Evolutionary conservation across 2,888 invertebrate genomes (phyloP).

Genomic region (Brenthis daphne): DNA sequence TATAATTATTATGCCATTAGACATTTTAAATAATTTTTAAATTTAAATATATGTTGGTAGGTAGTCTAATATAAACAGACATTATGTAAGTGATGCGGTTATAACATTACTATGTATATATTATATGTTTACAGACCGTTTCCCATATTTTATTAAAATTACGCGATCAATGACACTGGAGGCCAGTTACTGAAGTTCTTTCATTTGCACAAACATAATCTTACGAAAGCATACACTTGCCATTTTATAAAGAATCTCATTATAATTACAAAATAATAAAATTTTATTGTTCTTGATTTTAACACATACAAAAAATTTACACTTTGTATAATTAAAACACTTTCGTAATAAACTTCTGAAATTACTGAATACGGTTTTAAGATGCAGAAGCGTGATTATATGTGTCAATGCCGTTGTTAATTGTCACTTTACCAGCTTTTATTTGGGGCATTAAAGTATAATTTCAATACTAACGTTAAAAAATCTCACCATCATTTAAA

Average conservation of each 20-base stretch:
- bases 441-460: neutral
- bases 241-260: slow-evolving; percentile 25
- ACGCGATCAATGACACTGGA: neutral
- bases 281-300: slow-evolving; percentile 30
- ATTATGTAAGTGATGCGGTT: too few species aligned
- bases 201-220: neutral
- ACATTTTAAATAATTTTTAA: too few species aligned
- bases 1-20: too few species aligned
- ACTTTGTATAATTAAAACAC: slow-evolving; percentile 2
- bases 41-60: neutral
- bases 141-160: slow-evolving; percentile 1
- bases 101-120: too few species aligned
- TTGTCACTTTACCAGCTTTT: slow-evolving; percentile 4
- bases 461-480: neutral
- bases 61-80: neutral
- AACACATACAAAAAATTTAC: slow-evolving; percentile 22
- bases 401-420: slow-evolving; percentile 17
- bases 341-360: slow-evolving; percentile 8
- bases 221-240: slow-evolving; percentile 11
- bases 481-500: too few species aligned
- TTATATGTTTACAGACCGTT: too few species aligned
- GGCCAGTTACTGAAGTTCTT: slow-evolving; percentile 4
- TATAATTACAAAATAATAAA: slow-evolving; percentile 30
- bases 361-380: slow-evolving; percentile 5
- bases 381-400: neutral